phyloP scores from a whole-genome alignment of 1,140 invertebrate species.

The Drosophila obscura region DNA sequence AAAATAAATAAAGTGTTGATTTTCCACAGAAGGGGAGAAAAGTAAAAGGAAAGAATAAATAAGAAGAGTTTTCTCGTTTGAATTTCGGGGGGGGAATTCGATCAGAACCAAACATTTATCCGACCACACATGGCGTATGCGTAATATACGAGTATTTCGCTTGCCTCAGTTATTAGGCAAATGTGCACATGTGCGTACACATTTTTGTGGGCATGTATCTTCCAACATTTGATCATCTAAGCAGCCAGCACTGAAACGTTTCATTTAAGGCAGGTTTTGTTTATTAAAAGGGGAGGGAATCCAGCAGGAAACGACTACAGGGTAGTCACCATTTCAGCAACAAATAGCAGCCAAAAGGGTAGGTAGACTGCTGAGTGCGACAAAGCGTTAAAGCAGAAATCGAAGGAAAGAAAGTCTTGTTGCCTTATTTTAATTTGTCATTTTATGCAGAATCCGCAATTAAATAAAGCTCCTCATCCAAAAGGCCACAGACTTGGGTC shows the following conservation, averaged over 20 bases:
- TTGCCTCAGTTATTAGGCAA: constrained; percentile 56
- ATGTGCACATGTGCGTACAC: constrained; percentile 51
- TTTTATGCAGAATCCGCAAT: constrained; percentile 40
- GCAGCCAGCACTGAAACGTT: background rate
- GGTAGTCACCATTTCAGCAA: background rate
- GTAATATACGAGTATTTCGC: constrained; percentile 53
- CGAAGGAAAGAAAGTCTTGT: constrained; percentile 8
- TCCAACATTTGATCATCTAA: constrained; percentile 5
- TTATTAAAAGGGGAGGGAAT: too few species aligned
- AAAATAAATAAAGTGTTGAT: constrained; percentile 54
- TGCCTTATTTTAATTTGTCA: constrained; percentile 44
- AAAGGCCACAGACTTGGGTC: constrained; percentile 44
- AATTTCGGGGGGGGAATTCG: constrained; percentile 19
- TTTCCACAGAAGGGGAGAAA: constrained; percentile 25
- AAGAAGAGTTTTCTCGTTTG: constrained; percentile 33
- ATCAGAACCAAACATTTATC: constrained; percentile 13
- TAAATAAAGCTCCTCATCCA: constrained; percentile 39
- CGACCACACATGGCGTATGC: constrained; percentile 45
- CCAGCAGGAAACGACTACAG: too few species aligned
- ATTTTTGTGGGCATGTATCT: constrained; percentile 8
- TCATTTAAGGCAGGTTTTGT: background rate
- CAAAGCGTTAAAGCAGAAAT: constrained; percentile 25
- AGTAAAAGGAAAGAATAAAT: constrained; percentile 23
- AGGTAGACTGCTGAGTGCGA: background rate
- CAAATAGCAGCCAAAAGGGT: too few species aligned